A percentile compares a stretch with the other conserved stretches of the same genome.
Evolutionary conservation across 2,113 vertebrate species (phyloP).

Genomic region (Calypte anna): DNA sequence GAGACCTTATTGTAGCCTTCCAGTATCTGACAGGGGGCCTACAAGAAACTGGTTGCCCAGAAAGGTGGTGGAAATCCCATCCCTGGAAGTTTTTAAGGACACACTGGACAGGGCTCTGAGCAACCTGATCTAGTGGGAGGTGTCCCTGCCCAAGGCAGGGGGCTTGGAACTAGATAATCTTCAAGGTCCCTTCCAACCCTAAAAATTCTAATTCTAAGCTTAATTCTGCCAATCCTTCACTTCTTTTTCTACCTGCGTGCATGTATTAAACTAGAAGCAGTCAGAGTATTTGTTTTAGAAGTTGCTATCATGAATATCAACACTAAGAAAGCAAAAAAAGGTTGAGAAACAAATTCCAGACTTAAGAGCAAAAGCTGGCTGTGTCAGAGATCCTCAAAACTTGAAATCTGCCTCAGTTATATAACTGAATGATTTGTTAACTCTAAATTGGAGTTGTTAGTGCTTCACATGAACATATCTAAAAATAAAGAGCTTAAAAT

Average conservation of each 20-base stretch:
- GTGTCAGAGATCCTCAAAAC: not conserved
- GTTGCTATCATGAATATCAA: not conserved
- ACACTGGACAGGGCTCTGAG: too few relatives aligned
- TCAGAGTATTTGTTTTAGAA: not conserved
- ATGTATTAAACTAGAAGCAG: not conserved
- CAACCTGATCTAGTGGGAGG: too few relatives aligned
- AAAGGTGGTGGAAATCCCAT: too few relatives aligned
- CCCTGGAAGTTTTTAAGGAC: too few relatives aligned
- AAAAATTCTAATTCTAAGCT: too few relatives aligned
- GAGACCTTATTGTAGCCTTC: too few relatives aligned
- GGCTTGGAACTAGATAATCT: too few relatives aligned
- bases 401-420: not conserved
- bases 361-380: not conserved
- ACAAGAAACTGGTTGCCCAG: too few relatives aligned
- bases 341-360: not conserved
- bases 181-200: too few relatives aligned
- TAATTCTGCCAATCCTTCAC: not conserved
- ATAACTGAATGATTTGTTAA: not conserved
- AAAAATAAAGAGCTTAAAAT: not conserved
- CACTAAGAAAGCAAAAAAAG: not conserved
- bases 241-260: not conserved
- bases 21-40: too few relatives aligned
- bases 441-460: not conserved
- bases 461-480: not conserved
- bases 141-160: too few relatives aligned